Base-by-base conservation (phyloP, 2,113 vertebrate genomes). In the Corythaixoides concolor region DNA sequence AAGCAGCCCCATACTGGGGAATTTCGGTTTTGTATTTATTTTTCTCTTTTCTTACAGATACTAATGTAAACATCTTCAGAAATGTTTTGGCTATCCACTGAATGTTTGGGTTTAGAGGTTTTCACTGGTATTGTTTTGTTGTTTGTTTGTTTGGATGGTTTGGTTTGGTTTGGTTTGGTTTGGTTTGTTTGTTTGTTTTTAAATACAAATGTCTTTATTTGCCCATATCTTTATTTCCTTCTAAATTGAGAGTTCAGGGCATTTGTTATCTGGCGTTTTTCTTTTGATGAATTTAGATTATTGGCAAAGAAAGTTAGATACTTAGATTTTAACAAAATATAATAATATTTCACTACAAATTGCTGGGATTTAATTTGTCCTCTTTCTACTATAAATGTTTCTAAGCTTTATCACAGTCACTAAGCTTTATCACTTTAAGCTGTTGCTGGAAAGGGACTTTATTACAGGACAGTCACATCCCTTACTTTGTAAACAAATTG, bases 401-500 rank as follows among this genome's bases (percentile, higher is more conserved):
- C 49, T 62, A 89, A 68, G 27, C 17, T 80, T 89, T 90, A 74
- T 86, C 27, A 74, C 27, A 62, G 50, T 66, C 83, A 91, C n/a
- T 86, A 83, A 73, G 47, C 8, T 87, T 94, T 89, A 79, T 69
- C 18, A 66, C 62, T 93, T 56, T 62, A 63, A 76, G 37, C 9
- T 84, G 12, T 74, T 90, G 75, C 63, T 96, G 45, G 41, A 73
- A 91, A 81, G 30, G n/a, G 45, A 92, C 74, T 92, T 97, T 92
- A 88, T 94, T 97, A 88, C 22, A 41, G n/a, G 58, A 75, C 10
- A 8, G 70, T 85, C 87, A 89, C 59, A 85, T 88, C 47, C 27
- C 63, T 93, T 72, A 55, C 67, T 85, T 93, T 90, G 90, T 73
- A 95, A 96, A 95, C 90, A 96, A 96, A 94, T 94, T 93, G 26